phyloP scores from a whole-genome alignment of 2,797 vertebrate genomes.

The Siniperca undulata region DNA sequence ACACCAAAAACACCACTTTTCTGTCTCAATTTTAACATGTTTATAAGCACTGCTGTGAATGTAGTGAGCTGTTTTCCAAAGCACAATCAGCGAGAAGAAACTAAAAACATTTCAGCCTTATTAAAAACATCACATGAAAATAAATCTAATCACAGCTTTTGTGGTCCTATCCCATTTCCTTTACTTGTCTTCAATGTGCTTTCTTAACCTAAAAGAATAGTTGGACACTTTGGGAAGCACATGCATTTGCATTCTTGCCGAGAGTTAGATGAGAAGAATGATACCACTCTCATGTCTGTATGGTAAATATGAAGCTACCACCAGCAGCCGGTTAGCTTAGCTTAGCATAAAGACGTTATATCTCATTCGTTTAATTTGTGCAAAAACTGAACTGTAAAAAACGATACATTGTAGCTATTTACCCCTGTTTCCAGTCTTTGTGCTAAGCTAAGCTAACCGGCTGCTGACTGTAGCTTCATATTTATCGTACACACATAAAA shows the following conservation, averaged over 20 bases:
- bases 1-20: not conserved
- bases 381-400: no score
- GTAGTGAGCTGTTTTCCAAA: not conserved
- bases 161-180: not conserved
- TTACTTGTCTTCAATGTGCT: not conserved
- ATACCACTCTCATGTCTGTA: not conserved
- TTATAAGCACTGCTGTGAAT: constrained; percentile 1
- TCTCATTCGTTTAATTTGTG: no score
- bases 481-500: not conserved
- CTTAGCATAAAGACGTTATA: not conserved
- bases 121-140: not conserved
- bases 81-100: not conserved
- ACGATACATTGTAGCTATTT: no score
- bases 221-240: not conserved
- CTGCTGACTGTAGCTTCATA: not conserved
- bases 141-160: not conserved
- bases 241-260: not conserved
- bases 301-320: not conserved
- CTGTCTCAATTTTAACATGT: not conserved
- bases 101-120: not conserved
- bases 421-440: no score
- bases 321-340: not conserved
- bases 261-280: not conserved
- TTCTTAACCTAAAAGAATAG: not conserved
- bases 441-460: no score